Conservation (phyloP, 2,113 vertebrate species). For the Bombycilla garrulus region DNA sequence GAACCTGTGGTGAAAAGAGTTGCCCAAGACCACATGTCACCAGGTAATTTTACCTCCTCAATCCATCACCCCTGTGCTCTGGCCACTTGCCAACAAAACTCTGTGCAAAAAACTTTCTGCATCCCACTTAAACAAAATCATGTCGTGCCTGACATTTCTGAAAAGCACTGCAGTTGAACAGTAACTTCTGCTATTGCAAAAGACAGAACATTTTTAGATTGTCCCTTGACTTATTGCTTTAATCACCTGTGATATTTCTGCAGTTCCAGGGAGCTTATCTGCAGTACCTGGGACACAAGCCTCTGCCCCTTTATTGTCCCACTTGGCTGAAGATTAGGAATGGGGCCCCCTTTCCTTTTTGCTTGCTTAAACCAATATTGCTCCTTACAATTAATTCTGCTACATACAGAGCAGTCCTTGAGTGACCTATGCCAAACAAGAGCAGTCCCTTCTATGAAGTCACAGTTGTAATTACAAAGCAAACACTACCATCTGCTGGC, state of each 20-base stretch:
- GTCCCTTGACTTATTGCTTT: background rate
- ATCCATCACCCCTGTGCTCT: background rate
- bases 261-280: background rate
- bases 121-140: background rate
- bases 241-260: background rate
- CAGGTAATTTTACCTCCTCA: background rate
- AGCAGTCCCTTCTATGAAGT: background rate
- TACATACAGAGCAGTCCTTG: constrained; percentile 27
- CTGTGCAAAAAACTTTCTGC: background rate
- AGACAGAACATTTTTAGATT: background rate
- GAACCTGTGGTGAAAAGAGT: background rate
- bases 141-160: background rate
- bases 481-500: constrained; percentile 76
- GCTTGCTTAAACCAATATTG: background rate
- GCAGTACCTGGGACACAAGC: background rate
- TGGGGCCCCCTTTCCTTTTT: background rate
- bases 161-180: background rate
- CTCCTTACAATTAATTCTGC: background rate
- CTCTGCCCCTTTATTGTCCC: background rate
- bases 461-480: constrained; percentile 37
- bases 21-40: background rate
- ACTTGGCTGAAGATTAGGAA: background rate
- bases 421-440: constrained; percentile 26
- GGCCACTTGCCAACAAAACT: background rate
- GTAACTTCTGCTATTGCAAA: background rate